These are phyloP conservation scores for Atta colombica DNA, from an alignment of 1,140 invertebrate species.

Conservation along the genomic window DNA sequence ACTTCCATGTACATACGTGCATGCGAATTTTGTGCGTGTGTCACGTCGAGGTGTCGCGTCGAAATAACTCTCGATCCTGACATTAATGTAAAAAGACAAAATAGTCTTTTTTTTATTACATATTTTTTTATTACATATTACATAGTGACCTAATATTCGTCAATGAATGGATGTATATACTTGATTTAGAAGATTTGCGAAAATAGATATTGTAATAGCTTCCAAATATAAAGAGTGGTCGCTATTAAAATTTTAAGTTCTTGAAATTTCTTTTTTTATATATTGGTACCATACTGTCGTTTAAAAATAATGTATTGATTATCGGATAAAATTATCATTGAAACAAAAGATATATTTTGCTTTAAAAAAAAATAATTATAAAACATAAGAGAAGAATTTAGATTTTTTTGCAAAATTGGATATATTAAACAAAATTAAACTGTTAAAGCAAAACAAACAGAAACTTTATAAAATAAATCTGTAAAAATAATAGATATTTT, in stretches of 20 bases:
- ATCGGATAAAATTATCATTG: neutral
- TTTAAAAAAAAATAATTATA: neutral
- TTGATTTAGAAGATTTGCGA: neutral
- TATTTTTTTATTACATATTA: neutral
- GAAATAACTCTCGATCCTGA: neutral
- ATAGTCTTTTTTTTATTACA: neutral
- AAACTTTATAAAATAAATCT: neutral
- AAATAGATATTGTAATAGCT: neutral
- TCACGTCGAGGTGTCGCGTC: neutral
- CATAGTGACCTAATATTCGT: neutral
- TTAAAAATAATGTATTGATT: neutral
- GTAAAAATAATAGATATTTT: neutral
- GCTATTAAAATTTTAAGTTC: no score
- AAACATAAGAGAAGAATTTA: neutral
- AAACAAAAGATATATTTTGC: neutral
- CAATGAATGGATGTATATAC: neutral
- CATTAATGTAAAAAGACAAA: constrained; percentile 5
- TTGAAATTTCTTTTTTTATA: neutral
- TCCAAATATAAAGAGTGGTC: neutral
- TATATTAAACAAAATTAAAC: neutral
- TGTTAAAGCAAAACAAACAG: neutral
- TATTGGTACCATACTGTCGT: neutral
- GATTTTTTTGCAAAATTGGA: neutral
- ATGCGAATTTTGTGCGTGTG: neutral
- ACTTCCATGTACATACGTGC: neutral